Conservation (phyloP, 2,797 vertebrate genomes). For the Hippocampus kuda region DNA sequence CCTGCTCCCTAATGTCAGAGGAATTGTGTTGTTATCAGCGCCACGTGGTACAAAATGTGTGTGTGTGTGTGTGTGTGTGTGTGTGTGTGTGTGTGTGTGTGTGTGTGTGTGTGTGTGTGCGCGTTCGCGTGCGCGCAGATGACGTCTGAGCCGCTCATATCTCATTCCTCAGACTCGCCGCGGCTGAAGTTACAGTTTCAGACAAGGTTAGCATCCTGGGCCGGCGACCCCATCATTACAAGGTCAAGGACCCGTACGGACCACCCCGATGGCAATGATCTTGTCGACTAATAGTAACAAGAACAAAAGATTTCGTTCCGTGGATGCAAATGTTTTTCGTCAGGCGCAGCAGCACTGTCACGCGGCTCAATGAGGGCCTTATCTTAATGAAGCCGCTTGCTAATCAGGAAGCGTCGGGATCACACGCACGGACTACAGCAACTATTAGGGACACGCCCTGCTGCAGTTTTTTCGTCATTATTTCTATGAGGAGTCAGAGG, state of each 20-base stretch:
- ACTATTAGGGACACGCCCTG: neutral
- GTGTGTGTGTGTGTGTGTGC: slow-evolving; percentile 38
- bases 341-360: slow-evolving; percentile 43
- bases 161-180: slow-evolving; percentile 28
- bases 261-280: slow-evolving; percentile 55
- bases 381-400: slow-evolving; percentile 41
- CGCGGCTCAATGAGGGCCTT: slow-evolving; percentile 31
- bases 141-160: slow-evolving; percentile 38
- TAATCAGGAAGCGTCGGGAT: slow-evolving; percentile 54
- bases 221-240: slow-evolving; percentile 53
- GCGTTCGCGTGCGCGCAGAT: slow-evolving; percentile 1
- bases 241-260: slow-evolving; percentile 59
- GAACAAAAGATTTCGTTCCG: slow-evolving; percentile 26
- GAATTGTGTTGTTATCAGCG: slow-evolving; percentile 63
- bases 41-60: slow-evolving; percentile 43
- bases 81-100: slow-evolving; percentile 43
- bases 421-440: slow-evolving; percentile 3
- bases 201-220: slow-evolving; percentile 35
- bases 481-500: too few relatives aligned
- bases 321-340: slow-evolving; percentile 49
- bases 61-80: slow-evolving; percentile 38
- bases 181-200: slow-evolving; percentile 43
- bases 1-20: slow-evolving; percentile 49
- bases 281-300: slow-evolving; percentile 49
- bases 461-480: too few relatives aligned